Evolutionary conservation across 2,888 invertebrate genomes (phyloP).

Genomic region (Zootermopsis nevadensis): DNA sequence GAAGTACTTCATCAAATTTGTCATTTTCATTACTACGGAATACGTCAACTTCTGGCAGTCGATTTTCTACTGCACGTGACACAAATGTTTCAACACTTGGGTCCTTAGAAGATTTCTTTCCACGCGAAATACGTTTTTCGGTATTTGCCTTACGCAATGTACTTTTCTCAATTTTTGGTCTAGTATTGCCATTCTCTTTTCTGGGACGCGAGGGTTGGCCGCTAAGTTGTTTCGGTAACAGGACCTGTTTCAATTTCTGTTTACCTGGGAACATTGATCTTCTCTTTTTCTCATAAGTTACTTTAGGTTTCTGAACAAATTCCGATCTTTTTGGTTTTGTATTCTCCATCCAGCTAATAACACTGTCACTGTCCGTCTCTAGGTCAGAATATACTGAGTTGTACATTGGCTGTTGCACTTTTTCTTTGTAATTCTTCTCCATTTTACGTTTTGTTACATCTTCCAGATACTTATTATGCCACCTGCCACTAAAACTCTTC

Average conservation of each 20-base stretch:
- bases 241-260: background rate
- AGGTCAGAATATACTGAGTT: conserved; percentile 13
- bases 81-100: too few species aligned
- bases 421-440: background rate
- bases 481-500: background rate
- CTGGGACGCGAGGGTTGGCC: too few species aligned
- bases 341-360: background rate
- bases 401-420: background rate
- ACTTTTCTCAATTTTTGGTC: too few species aligned
- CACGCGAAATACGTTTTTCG: too few species aligned
- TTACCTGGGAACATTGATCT: background rate
- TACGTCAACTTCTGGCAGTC: background rate
- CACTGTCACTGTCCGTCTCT: conserved; percentile 10
- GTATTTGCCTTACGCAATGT: too few species aligned
- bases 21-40: background rate
- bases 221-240: too few species aligned
- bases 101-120: too few species aligned
- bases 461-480: background rate
- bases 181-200: too few species aligned
- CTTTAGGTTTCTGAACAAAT: background rate
- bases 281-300: conserved; percentile 11
- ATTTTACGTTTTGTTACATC: background rate
- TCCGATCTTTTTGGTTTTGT: background rate
- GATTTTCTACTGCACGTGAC: too few species aligned
- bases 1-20: background rate